Conservation (phyloP, 2,888 invertebrate genomes). For the Drosophila quinaria region DNA sequence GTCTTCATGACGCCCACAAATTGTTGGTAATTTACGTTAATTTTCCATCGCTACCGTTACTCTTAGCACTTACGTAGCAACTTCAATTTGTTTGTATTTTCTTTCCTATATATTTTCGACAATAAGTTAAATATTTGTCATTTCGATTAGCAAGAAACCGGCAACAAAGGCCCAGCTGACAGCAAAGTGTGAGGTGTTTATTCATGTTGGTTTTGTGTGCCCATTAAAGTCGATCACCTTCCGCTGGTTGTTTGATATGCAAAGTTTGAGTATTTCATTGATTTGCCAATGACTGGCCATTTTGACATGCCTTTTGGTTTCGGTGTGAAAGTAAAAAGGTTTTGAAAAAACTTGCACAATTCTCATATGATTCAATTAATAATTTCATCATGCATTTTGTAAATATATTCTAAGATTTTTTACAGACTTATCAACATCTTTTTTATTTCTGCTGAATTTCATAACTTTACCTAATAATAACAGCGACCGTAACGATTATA, state of each 20-base stretch:
- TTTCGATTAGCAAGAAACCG: constrained; percentile 49
- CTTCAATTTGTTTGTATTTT: constrained; percentile 22
- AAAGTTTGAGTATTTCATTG: constrained; percentile 13
- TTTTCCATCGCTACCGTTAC: constrained; percentile 53
- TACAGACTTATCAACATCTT: not conserved
- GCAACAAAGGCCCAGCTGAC: constrained; percentile 26
- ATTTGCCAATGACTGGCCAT: constrained; percentile 3
- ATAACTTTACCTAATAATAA: constrained; percentile 28
- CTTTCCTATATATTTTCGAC: constrained; percentile 20
- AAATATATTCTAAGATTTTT: not conserved
- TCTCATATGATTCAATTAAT: not conserved
- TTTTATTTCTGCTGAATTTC: not conserved
- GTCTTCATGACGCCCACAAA: constrained; percentile 33
- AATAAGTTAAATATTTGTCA: constrained; percentile 52
- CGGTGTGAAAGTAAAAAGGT: constrained; percentile 17
- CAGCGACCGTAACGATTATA: too few relatives aligned
- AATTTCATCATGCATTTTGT: not conserved
- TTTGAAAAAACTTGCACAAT: not conserved
- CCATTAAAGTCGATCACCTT: constrained; percentile 36
- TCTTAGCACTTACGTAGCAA: constrained; percentile 57
- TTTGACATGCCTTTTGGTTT: not conserved
- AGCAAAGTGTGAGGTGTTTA: constrained; percentile 20
- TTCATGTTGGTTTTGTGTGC: constrained; percentile 14
- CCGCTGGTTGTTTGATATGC: constrained; percentile 31
- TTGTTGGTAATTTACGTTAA: constrained; percentile 25